Conservation (phyloP, 2,888 invertebrate species). For the Emmelina monodactyla region DNA sequence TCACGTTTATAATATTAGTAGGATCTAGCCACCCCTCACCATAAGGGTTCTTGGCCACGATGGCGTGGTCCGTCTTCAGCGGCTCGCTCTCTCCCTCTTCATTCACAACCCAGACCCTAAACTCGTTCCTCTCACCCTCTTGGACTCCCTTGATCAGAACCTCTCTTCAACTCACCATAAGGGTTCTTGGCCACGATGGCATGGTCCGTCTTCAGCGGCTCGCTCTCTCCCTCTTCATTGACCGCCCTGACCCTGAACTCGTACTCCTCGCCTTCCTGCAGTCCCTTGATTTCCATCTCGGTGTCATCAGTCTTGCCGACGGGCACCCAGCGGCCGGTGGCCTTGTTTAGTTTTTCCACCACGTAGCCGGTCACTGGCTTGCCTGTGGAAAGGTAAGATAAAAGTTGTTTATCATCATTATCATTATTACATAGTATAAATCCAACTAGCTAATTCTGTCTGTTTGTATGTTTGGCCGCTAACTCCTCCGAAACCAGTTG, state of each 20-base stretch:
- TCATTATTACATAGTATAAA: too few relatives aligned
- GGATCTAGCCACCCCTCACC: too few relatives aligned
- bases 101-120: conserved; percentile 91
- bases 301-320: conserved; percentile 88
- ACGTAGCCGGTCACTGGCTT: conserved; percentile 92
- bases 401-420: too few relatives aligned
- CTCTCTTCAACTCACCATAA: conserved; percentile 74
- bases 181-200: conserved; percentile 95
- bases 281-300: conserved; percentile 81
- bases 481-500: too few relatives aligned
- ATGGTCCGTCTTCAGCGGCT: conserved; percentile 91
- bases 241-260: conserved; percentile 93
- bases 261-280: conserved; percentile 89
- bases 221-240: conserved; percentile 94
- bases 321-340: conserved; percentile 92
- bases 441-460: too few relatives aligned
- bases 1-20: too few relatives aligned
- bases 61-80: conserved; percentile 86
- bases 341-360: conserved; percentile 92
- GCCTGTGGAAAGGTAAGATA: conserved; percentile 32
- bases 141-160: conserved; percentile 82
- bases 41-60: conserved; percentile 95
- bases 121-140: conserved; percentile 90
- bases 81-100: conserved; percentile 97
- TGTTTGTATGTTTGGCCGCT: too few relatives aligned